Evolutionary conservation across 2,888 invertebrate species (phyloP), one percentile per base, ranked within the genome.

Genomic region (Agrilus biguttatus): DNA sequence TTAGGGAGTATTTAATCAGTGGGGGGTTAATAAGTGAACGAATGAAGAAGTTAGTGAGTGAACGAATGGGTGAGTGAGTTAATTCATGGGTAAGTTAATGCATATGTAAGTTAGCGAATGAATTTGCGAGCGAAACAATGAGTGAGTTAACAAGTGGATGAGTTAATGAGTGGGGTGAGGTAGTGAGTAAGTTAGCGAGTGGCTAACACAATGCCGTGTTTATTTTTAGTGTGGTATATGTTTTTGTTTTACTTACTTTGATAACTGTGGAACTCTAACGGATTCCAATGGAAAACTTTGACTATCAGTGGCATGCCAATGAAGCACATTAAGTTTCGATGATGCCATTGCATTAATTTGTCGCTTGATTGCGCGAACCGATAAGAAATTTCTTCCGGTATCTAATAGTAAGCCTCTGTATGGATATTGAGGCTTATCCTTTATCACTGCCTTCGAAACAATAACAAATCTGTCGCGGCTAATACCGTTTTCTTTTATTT

Each of bases 261-360:
- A 75, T 67, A 89, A 74, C 54, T 81, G 77, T 0, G 86, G 87
- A 14, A 83, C 75, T 35, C 78, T 70, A n/a, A 71, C 70, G 0
- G 83, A 78, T 56, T 84, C 81, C 56, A 91, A 70, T 0, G 95
- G 93, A 65, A 93, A 95, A 54, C 92, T 91, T 52, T 93, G 92
- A 1, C 88, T 79, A 64, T 95, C 95, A 1, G 86, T 84, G 0
- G 80, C 80, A 59, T 89, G 88, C 92, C 93, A 95, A 60, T 95
- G 95, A 37, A 95, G 76, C 0, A 90, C 85, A 60, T 95, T 95
- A 70, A 95, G 67, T 65, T 95, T 95, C 39, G 82, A 82, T 14
- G 84, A 75, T 2, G 85, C 82, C 84, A 95, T 88, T 2, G 78
- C 91, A 53, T 91, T 84, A 49, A 92, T 69, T 38, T 83, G 83